phyloP scores from a whole-genome alignment of 1,140 invertebrate species.

The Aricia agestis region DNA sequence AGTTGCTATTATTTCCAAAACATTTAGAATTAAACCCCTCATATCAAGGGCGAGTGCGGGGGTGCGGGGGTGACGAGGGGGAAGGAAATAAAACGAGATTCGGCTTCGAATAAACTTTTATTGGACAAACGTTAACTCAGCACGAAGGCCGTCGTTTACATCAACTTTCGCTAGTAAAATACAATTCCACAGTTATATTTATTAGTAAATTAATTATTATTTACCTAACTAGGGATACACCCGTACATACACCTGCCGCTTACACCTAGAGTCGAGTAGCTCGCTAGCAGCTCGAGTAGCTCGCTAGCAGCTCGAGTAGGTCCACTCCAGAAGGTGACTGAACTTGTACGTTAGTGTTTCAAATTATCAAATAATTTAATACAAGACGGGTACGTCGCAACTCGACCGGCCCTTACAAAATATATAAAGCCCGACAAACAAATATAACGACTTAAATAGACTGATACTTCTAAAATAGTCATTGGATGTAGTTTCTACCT shows the following conservation, averaged over 20 bases:
- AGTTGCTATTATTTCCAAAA: too few species aligned
- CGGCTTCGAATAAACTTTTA: constrained; percentile 68
- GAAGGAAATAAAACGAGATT: constrained; percentile 46
- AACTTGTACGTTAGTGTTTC: background rate
- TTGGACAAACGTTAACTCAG: constrained; percentile 59
- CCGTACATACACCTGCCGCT: background rate
- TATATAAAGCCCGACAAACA: background rate
- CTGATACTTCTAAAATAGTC: background rate
- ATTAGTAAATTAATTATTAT: constrained; percentile 30
- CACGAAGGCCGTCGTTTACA: constrained; percentile 57
- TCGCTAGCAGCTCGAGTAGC: too few species aligned
- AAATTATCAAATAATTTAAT: background rate
- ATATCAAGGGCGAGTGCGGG: background rate
- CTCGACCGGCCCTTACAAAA: background rate
- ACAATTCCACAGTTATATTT: constrained; percentile 42
- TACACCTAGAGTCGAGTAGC: background rate
- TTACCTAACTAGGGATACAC: constrained; percentile 40
- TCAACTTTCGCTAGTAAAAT: constrained; percentile 61
- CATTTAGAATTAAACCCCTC: too few species aligned
- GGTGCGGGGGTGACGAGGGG: background rate
- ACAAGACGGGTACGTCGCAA: background rate
- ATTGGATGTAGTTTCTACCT: background rate
- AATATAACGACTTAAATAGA: too few species aligned
- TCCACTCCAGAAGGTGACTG: background rate
- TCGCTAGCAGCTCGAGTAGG: background rate